Evolutionary conservation across 2,113 vertebrate species (phyloP).

Genomic region (Anguilla rostrata): DNA sequence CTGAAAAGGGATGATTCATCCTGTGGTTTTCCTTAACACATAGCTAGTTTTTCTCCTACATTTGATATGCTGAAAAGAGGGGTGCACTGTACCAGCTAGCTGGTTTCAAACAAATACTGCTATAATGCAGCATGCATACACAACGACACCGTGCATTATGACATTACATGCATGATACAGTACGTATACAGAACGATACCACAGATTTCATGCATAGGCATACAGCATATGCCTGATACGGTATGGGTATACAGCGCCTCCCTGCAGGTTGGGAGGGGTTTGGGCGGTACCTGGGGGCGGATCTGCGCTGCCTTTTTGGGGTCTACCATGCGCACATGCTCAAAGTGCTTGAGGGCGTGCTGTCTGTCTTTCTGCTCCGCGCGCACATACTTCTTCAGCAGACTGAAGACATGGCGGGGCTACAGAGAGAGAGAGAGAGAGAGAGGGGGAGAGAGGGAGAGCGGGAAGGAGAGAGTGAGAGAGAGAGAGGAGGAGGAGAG

Average conservation of each 20-base stretch:
- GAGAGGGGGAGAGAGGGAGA: not conserved
- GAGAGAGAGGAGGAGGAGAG: not conserved
- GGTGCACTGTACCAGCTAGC: too few relatives aligned
- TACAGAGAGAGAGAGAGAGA: constrained; percentile 46
- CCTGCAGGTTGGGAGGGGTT: not conserved
- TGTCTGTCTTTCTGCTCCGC: constrained; percentile 97
- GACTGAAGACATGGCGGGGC: constrained; percentile 94
- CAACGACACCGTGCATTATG: too few relatives aligned
- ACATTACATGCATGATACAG: too few relatives aligned
- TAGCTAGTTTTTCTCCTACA: too few relatives aligned
- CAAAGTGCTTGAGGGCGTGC: constrained; percentile 95
- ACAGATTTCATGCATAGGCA: too few relatives aligned
- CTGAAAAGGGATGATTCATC: too few relatives aligned
- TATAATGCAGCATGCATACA: too few relatives aligned
- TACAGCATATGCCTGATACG: too few relatives aligned
- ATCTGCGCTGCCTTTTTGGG: constrained; percentile 98
- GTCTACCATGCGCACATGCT: constrained; percentile 96
- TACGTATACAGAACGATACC: too few relatives aligned
- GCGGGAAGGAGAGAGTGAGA: not conserved
- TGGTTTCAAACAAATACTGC: too few relatives aligned
- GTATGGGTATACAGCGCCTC: not conserved
- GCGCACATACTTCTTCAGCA: constrained; percentile 96
- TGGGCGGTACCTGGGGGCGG: constrained; percentile 83
- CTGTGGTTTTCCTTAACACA: too few relatives aligned
- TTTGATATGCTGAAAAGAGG: too few relatives aligned